phyloP scores from a whole-genome alignment of 2,113 vertebrate species.

The Cepphus grylle region DNA sequence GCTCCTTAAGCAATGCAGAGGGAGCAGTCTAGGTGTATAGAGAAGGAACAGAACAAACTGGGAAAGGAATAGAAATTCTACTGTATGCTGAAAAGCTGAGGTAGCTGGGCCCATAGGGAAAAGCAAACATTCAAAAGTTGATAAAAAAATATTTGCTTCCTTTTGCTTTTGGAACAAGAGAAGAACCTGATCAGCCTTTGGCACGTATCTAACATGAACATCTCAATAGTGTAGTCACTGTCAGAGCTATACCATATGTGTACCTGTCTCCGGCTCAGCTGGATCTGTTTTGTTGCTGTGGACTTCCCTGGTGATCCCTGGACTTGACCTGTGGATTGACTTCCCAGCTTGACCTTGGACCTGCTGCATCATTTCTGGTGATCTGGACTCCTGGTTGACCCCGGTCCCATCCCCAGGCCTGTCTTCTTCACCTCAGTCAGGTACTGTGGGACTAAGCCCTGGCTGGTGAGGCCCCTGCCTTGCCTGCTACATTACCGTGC shows the following conservation, averaged over 20 bases:
- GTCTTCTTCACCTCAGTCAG: background rate
- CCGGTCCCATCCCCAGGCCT: background rate
- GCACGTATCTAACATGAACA: background rate
- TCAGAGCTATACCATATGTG: background rate
- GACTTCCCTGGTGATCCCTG: background rate
- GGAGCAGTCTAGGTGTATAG: background rate
- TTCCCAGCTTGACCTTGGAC: background rate
- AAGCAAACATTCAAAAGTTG: background rate
- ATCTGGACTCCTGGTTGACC: background rate
- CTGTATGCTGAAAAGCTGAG: background rate
- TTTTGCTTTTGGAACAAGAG: background rate
- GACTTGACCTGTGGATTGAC: background rate
- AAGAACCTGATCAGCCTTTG: background rate
- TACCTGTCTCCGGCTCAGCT: background rate
- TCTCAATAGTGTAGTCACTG: background rate
- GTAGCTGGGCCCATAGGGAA: background rate
- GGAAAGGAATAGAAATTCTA: background rate
- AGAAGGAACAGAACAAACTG: background rate
- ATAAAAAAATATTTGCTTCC: background rate
- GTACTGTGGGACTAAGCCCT: background rate
- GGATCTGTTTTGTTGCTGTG: background rate
- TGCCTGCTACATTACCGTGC: background rate
- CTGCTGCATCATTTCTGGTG: background rate
- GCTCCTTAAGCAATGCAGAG: background rate
- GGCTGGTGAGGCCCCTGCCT: background rate